phyloP scores from a whole-genome alignment of 2,797 vertebrate species.

The Pseudomugil tenellus region DNA sequence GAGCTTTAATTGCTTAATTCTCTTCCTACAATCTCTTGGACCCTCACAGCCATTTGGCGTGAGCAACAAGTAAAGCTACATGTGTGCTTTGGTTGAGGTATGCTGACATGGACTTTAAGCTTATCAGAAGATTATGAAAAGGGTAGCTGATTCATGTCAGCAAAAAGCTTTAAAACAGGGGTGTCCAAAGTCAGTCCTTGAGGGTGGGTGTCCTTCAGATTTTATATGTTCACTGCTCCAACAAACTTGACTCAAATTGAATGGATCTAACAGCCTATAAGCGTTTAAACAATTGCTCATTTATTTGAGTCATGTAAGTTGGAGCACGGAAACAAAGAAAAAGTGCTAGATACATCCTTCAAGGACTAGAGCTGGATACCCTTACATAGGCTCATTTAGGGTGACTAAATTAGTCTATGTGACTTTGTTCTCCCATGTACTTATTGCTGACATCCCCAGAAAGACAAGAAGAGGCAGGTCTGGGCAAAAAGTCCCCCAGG shows the following conservation, averaged over 20 bases:
- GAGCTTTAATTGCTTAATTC: constrained; percentile 53
- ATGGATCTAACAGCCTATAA: too few relatives aligned
- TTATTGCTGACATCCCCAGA: constrained; percentile 60
- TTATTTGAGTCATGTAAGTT: too few relatives aligned
- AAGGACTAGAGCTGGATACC: too few relatives aligned
- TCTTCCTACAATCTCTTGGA: background rate
- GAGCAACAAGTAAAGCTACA: background rate
- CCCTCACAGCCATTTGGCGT: background rate
- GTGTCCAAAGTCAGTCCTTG: too few relatives aligned
- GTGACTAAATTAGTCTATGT: constrained; percentile 36
- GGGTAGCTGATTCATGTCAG: constrained; percentile 45
- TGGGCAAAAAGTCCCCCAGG: constrained; percentile 21
- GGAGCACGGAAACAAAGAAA: too few relatives aligned
- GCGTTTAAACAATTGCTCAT: too few relatives aligned
- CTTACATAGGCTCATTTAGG: too few relatives aligned
- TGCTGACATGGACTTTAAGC: constrained; percentile 22
- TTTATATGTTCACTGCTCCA: too few relatives aligned
- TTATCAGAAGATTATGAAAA: constrained; percentile 40
- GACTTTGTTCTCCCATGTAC: constrained; percentile 57
- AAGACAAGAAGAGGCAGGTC: constrained; percentile 46
- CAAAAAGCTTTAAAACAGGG: constrained; percentile 30
- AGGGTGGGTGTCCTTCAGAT: too few relatives aligned
- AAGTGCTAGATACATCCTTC: too few relatives aligned
- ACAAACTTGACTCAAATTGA: too few relatives aligned
- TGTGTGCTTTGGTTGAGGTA: background rate